Evolutionary conservation across 2,797 vertebrate genomes (phyloP).

Genomic region (Poeciliopsis presidionis): DNA sequence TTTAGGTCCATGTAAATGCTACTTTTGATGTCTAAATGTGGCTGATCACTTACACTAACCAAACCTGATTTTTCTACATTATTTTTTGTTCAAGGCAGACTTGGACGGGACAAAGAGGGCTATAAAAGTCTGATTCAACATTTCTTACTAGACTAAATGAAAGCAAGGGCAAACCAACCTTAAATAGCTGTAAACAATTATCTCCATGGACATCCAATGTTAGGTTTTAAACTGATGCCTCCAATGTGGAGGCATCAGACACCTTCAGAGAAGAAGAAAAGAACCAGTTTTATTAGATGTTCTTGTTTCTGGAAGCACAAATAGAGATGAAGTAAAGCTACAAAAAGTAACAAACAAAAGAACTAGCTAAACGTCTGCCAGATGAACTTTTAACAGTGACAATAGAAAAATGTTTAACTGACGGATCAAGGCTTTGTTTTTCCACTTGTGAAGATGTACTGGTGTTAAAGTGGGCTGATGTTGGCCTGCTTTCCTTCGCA

Average conservation of each 20-base stretch:
- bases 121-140: neutral
- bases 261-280: neutral
- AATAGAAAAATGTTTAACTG: constrained; percentile 49
- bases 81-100: neutral
- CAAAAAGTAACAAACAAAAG: neutral
- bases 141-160: neutral
- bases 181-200: neutral
- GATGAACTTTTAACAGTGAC: constrained; percentile 35
- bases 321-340: neutral
- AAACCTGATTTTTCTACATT: neutral
- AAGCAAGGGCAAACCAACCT: neutral
- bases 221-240: neutral
- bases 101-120: neutral
- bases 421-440: constrained; percentile 59
- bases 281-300: neutral
- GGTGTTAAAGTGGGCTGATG: constrained; percentile 56
- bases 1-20: neutral
- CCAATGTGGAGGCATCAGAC: neutral
- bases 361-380: neutral
- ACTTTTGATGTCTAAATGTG: neutral
- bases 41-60: neutral
- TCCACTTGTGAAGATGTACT: constrained; percentile 61
- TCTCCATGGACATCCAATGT: neutral
- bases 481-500: constrained; percentile 51
- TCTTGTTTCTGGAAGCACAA: neutral